phyloP scores from a whole-genome alignment of 2,888 invertebrate genomes.

The Boloria euphrosyne region DNA sequence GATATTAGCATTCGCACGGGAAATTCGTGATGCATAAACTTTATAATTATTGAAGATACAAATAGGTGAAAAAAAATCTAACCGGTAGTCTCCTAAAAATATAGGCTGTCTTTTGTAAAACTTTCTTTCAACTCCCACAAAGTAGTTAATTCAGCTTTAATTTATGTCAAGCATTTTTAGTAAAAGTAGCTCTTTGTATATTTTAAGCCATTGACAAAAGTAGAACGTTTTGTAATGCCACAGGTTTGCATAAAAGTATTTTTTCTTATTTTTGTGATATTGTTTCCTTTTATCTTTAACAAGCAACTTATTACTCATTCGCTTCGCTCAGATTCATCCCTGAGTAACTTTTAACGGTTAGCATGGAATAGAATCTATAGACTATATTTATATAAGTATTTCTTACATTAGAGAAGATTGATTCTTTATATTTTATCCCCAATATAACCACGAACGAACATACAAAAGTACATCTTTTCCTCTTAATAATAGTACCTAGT shows the following conservation, averaged over 20 bases:
- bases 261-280: constrained; percentile 3
- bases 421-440: no score
- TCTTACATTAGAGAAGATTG: no score
- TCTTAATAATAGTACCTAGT: no score
- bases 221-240: constrained; percentile 29
- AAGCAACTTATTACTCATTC: no score
- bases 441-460: no score
- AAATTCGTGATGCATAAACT: no score
- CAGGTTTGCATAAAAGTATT: constrained; percentile 20
- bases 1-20: background rate
- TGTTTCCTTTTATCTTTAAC: background rate
- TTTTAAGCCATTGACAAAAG: constrained; percentile 35
- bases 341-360: no score
- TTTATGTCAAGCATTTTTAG: constrained; percentile 36
- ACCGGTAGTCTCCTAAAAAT: background rate
- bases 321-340: no score
- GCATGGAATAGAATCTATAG: no score
- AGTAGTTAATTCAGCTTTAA: constrained; percentile 34
- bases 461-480: no score
- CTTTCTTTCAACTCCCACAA: constrained; percentile 25
- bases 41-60: no score
- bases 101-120: constrained; percentile 28
- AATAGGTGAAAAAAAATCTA: background rate
- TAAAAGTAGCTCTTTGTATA: constrained; percentile 36
- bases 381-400: no score